These are phyloP conservation scores for Paracentrotus lividus DNA, from an alignment of 53 echinoderm and acorn worm genomes.

Conservation along the genomic window DNA sequence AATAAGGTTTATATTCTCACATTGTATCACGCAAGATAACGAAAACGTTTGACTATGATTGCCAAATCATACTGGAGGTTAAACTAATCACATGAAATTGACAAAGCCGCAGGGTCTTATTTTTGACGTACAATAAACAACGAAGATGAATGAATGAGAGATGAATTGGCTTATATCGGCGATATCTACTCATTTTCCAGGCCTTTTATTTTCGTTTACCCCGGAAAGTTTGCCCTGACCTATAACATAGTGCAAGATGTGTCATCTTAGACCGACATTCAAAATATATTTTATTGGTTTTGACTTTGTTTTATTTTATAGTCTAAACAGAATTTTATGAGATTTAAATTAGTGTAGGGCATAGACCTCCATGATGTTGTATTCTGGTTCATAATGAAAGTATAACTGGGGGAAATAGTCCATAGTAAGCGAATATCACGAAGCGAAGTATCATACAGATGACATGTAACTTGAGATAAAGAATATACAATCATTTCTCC, in stretches of 20 bases:
- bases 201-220: slow-evolving; percentile 25
- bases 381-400: background rate
- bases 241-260: slow-evolving; percentile 5
- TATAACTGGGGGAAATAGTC: background rate
- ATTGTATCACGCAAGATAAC: background rate
- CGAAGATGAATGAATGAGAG: background rate
- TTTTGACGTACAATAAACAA: background rate
- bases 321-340: background rate
- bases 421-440: background rate
- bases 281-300: slow-evolving; percentile 11
- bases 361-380: background rate
- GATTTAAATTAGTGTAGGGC: background rate
- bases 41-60: background rate
- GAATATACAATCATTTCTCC: background rate
- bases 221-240: background rate
- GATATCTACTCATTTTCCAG: slow-evolving; percentile 6
- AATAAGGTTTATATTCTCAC: too few species aligned
- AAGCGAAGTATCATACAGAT: background rate
- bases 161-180: background rate
- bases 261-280: background rate
- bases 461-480: background rate
- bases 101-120: background rate
- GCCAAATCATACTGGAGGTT: slow-evolving; percentile 27
- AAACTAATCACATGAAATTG: background rate
- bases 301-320: background rate